Evolutionary conservation across 2,113 vertebrate species (phyloP).

Genomic region (Mesembrinibis cayennensis): DNA sequence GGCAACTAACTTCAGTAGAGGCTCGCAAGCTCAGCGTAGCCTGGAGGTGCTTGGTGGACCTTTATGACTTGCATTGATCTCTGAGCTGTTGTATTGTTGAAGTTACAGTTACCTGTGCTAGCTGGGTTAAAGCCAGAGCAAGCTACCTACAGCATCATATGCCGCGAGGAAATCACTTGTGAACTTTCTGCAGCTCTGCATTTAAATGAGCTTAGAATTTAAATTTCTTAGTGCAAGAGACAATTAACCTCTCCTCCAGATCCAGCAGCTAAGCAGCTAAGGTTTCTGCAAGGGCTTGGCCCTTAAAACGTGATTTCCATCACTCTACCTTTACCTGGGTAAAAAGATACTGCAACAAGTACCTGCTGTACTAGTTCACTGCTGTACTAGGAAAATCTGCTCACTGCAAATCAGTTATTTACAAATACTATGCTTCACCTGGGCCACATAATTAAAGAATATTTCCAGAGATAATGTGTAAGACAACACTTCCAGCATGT

Average conservation of each 20-base stretch:
- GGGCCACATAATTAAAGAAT: background rate
- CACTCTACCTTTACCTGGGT: background rate
- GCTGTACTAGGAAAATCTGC: background rate
- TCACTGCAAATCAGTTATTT: background rate
- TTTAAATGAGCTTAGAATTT: background rate
- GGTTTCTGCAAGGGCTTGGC: background rate
- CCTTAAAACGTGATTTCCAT: background rate
- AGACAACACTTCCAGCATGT: conserved; percentile 22
- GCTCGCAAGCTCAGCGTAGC: accelerated
- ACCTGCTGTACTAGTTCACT: background rate
- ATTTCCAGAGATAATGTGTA: background rate
- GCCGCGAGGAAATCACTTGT: background rate
- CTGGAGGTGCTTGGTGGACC: background rate
- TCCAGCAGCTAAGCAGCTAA: background rate
- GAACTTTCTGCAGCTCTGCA: background rate
- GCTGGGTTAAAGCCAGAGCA: background rate
- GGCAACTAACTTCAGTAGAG: accelerated
- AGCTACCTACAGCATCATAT: background rate
- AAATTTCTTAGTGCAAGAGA: background rate
- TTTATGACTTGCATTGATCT: background rate
- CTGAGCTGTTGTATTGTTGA: background rate
- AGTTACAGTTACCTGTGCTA: background rate
- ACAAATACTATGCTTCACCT: background rate
- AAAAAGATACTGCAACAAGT: background rate
- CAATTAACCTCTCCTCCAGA: background rate